Conservation (phyloP, 2,888 invertebrate genomes). For the Rhynchonema sp. region DNA sequence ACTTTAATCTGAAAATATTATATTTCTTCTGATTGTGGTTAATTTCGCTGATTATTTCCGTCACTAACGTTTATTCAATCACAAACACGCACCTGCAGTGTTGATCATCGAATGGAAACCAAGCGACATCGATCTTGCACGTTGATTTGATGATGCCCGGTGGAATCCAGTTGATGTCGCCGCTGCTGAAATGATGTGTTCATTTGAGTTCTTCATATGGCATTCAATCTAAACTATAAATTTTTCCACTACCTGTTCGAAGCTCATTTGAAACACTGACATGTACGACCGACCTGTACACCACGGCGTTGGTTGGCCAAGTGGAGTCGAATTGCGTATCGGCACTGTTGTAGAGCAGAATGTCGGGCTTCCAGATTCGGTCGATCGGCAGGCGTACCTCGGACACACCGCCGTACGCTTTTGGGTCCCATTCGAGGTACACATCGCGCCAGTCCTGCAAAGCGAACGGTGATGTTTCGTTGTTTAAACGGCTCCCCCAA, state of each 20-base stretch:
- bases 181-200: conserved; percentile 44
- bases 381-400: conserved; percentile 86
- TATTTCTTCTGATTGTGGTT: too few relatives aligned
- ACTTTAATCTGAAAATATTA: too few relatives aligned
- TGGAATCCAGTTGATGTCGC: conserved; percentile 81
- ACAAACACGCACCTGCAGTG: too few relatives aligned
- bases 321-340: conserved; percentile 36
- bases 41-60: too few relatives aligned
- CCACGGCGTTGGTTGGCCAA: conserved; percentile 35
- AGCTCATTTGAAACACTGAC: too few relatives aligned
- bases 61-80: too few relatives aligned
- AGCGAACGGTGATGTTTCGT: too few relatives aligned
- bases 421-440: background rate
- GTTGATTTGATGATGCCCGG: conserved; percentile 92
- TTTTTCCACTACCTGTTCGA: too few relatives aligned
- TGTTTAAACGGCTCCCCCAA: too few relatives aligned
- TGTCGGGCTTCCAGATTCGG: conserved; percentile 94
- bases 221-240: too few relatives aligned
- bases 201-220: background rate
- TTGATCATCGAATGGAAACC: conserved; percentile 93
- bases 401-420: conserved; percentile 61
- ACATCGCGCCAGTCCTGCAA: conserved; percentile 1
- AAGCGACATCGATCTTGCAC: conserved; percentile 92
- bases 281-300: conserved; percentile 18
- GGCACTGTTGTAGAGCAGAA: conserved; percentile 87